Percentiles rank a stretch among this genome's conserved stretches.
Evolutionary conservation across 2,797 vertebrate species (phyloP).

Genomic region (Eulemur coronatus): DNA sequence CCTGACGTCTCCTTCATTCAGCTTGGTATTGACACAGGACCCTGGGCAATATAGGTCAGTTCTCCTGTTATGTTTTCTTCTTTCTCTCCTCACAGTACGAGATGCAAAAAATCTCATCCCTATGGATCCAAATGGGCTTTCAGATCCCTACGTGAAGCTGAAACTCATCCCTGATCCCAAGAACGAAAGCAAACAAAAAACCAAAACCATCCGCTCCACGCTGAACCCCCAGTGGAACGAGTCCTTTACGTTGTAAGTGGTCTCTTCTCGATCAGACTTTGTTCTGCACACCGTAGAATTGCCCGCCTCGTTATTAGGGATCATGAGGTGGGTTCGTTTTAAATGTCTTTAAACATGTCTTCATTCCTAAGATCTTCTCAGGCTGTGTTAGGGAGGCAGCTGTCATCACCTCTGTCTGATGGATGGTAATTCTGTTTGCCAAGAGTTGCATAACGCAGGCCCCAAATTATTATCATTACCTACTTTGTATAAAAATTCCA

Average conservation of each 20-base stretch:
- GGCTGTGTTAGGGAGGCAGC: neutral
- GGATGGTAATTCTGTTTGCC: neutral
- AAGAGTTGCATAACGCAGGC: neutral
- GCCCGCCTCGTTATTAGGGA: accelerated
- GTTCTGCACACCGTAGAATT: accelerated
- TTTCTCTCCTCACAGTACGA: constrained; percentile 87
- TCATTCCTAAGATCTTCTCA: neutral
- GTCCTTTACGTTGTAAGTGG: constrained; percentile 95
- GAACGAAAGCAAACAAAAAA: constrained; percentile 98
- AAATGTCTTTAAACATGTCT: neutral
- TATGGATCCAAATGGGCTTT: constrained; percentile 98
- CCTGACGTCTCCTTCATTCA: accelerated
- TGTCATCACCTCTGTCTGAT: neutral
- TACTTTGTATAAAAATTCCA: neutral
- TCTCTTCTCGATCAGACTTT: neutral
- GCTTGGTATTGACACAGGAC: neutral
- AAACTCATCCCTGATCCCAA: constrained; percentile 98
- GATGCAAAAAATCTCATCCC: constrained; percentile 98
- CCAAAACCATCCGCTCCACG: constrained; percentile 96
- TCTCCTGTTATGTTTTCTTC: neutral
- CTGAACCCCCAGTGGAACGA: constrained; percentile 98
- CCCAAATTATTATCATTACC: neutral
- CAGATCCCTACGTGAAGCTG: constrained; percentile 98
- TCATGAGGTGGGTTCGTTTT: accelerated
- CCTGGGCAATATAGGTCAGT: accelerated